These are phyloP conservation scores for Halichoerus grypus DNA, from an alignment of 2,113 vertebrate genomes.

Conservation along the genomic window DNA sequence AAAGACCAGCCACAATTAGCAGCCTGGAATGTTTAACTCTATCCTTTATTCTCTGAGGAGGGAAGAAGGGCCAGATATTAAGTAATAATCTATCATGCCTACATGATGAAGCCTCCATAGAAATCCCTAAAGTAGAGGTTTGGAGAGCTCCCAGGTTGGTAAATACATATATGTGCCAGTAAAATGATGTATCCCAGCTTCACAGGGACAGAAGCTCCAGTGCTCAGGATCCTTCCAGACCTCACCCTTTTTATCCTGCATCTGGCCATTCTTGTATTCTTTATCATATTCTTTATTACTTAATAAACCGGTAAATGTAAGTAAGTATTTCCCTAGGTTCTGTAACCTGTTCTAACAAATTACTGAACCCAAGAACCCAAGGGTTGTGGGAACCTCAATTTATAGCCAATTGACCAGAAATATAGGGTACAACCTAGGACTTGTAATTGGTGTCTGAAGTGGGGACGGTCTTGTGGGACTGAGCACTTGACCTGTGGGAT, in stretches of 20 bases:
- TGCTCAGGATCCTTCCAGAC: background rate
- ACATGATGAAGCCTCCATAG: background rate
- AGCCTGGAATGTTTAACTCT: background rate
- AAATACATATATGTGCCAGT: background rate
- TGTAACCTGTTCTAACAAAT: background rate
- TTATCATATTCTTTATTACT: background rate
- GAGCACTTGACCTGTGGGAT: background rate
- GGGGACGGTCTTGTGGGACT: background rate
- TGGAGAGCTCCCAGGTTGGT: background rate
- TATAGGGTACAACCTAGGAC: background rate
- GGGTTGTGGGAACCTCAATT: background rate
- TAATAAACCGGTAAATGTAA: background rate
- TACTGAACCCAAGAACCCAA: background rate
- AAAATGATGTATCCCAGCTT: background rate
- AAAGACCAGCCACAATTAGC: background rate
- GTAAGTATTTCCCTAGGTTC: background rate
- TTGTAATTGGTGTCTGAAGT: background rate
- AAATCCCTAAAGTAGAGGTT: background rate
- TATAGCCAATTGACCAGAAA: background rate
- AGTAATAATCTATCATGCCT: background rate
- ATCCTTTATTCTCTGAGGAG: too few species aligned
- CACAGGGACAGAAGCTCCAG: background rate
- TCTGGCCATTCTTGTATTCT: background rate
- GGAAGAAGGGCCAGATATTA: background rate
- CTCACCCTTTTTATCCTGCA: background rate